Conservation (phyloP, 2,113 vertebrate genomes). For the Sapayoa aenigma region DNA sequence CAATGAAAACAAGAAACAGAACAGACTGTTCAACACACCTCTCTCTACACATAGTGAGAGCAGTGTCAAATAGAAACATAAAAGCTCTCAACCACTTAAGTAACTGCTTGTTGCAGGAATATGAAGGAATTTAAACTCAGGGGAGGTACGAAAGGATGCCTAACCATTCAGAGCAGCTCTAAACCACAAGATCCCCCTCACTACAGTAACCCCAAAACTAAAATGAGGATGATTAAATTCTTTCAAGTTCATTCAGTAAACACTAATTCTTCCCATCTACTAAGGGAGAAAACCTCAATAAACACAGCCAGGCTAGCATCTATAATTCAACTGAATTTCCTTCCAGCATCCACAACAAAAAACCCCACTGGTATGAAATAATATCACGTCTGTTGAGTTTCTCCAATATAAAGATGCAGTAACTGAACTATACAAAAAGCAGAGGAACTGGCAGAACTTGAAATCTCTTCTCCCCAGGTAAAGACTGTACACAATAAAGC, state of each 20-base stretch:
- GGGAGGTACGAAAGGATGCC: not conserved
- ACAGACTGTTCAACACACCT: not conserved
- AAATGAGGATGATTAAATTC: not conserved
- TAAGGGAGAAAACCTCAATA: not conserved
- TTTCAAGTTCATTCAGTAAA: not conserved
- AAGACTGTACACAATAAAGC: constrained; percentile 5
- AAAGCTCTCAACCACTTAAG: not conserved
- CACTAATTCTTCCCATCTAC: not conserved
- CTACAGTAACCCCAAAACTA: not conserved
- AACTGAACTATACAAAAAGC: not conserved
- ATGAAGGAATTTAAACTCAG: not conserved
- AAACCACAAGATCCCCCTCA: not conserved
- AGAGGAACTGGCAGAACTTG: constrained; percentile 45
- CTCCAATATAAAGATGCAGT: not conserved
- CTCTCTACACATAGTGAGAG: not conserved
- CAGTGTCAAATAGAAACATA: not conserved
- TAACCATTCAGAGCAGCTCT: not conserved
- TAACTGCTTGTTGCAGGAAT: not conserved
- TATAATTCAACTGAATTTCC: not conserved
- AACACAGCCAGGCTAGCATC: not conserved
- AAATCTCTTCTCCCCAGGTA: constrained; percentile 10
- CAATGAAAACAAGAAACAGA: not conserved
- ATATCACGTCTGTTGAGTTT: not conserved
- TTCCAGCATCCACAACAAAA: not conserved
- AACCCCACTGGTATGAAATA: not conserved